Evolutionary conservation across 2,797 vertebrate genomes (phyloP).

Genomic region (Sebastes vulpes): DNA sequence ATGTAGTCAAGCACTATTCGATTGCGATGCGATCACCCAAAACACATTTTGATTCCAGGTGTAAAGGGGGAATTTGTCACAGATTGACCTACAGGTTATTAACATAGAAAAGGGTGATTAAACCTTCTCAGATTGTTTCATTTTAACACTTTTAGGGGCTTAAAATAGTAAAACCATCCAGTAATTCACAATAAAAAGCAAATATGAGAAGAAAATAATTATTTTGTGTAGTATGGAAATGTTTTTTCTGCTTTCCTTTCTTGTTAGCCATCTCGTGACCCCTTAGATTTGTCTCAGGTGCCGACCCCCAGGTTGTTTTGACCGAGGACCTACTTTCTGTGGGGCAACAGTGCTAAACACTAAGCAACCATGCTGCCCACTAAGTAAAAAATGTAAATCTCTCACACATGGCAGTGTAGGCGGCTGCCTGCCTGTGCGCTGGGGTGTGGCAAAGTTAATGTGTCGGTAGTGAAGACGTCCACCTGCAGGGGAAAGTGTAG

Average conservation of each 20-base stretch:
- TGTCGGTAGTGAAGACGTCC: neutral
- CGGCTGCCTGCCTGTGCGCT: neutral
- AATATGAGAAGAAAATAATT: neutral
- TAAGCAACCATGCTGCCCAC: constrained; percentile 1
- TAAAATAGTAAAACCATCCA: neutral
- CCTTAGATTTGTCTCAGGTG: neutral
- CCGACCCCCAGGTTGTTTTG: neutral
- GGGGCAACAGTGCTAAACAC: neutral
- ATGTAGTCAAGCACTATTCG: neutral
- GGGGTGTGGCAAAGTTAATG: neutral
- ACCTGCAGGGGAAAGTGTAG: constrained; percentile 2
- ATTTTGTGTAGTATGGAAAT: neutral
- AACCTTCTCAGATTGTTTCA: neutral
- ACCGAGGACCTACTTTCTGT: neutral
- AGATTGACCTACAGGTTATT: neutral
- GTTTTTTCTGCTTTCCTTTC: neutral
- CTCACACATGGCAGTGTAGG: neutral
- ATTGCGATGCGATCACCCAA: neutral
- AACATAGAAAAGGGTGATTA: neutral
- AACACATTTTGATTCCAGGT: neutral
- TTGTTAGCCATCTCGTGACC: neutral
- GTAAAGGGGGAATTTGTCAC: neutral
- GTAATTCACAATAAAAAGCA: neutral
- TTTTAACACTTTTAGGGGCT: neutral
- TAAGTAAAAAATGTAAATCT: neutral